These are phyloP conservation scores for Cordylochernes scorpioides DNA, from an alignment of 2,888 invertebrate genomes.

Conservation along the genomic window DNA sequence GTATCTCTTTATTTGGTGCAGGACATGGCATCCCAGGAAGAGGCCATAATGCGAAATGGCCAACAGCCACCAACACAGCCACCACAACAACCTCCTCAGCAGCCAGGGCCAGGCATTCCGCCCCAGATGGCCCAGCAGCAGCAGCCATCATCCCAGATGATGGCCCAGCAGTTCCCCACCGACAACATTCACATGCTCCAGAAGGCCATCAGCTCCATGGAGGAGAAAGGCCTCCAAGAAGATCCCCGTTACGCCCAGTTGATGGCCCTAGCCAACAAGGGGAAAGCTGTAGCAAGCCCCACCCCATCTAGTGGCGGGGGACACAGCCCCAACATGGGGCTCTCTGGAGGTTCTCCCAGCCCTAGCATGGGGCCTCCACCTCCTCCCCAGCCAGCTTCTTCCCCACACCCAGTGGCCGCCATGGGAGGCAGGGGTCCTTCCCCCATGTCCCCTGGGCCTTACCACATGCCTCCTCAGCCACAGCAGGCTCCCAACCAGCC, in stretches of 20 bases:
- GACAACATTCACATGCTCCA: constrained; percentile 37
- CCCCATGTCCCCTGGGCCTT: neutral
- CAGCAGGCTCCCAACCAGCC: neutral
- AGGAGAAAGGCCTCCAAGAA: constrained; percentile 74
- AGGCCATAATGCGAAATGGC: no score
- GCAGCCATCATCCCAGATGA: no score
- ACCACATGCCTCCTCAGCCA: neutral
- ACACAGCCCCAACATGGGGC: constrained; percentile 9
- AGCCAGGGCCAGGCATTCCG: no score
- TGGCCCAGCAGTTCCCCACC: no score
- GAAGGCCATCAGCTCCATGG: constrained; percentile 69
- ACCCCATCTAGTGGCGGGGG: constrained; percentile 7
- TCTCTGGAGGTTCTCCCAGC: constrained; percentile 9
- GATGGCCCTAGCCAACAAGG: constrained; percentile 42
- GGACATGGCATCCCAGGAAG: no score
- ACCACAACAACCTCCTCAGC: no score
- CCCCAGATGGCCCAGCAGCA: no score
- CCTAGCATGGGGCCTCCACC: constrained; percentile 7
- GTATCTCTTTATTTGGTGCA: no score
- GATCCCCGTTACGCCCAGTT: constrained; percentile 74
- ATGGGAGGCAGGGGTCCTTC: neutral
- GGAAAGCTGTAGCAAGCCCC: constrained; percentile 13
- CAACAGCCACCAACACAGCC: no score
- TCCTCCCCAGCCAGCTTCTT: neutral
- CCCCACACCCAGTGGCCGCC: neutral